Evolutionary conservation across 2,113 vertebrate species (phyloP).

Genomic region (Sinocyclocheilus rhinocerous): DNA sequence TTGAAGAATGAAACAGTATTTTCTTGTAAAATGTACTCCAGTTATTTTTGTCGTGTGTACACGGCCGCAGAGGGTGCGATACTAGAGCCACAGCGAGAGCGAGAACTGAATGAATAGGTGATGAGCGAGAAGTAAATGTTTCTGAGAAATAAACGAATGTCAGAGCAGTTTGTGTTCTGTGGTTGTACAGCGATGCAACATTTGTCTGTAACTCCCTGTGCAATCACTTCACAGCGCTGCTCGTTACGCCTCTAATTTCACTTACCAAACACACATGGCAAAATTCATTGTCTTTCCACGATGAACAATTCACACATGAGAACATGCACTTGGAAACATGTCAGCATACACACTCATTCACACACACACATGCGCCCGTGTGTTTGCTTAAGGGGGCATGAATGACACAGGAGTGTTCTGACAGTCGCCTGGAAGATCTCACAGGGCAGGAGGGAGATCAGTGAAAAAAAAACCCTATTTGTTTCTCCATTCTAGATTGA

Average conservation of each 20-base stretch:
- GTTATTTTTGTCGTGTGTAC: not conserved
- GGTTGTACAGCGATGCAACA: slow-evolving; percentile 33
- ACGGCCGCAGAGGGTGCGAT: not conserved
- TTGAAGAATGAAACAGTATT: no score
- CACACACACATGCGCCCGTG: not conserved
- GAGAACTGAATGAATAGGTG: not conserved
- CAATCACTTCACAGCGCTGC: slow-evolving; percentile 39
- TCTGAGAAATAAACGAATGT: slow-evolving; percentile 17
- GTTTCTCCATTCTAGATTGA: slow-evolving; percentile 65
- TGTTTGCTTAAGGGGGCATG: slow-evolving; percentile 56
- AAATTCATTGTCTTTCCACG: not conserved
- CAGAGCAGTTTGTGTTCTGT: slow-evolving; percentile 36
- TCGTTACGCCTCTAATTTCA: slow-evolving; percentile 53
- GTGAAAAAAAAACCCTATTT: slow-evolving; percentile 63
- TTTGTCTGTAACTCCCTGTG: slow-evolving; percentile 49
- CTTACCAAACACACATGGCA: slow-evolving; percentile 3
- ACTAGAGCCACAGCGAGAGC: not conserved
- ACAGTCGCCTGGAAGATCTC: slow-evolving; percentile 67
- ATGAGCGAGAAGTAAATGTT: not conserved
- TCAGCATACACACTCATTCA: not conserved
- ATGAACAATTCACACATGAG: slow-evolving; percentile 33
- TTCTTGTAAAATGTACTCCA: no score
- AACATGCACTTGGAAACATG: slow-evolving; percentile 19
- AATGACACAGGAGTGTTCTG: slow-evolving; percentile 64
- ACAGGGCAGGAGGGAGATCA: slow-evolving; percentile 59